These are phyloP conservation scores for Gortyna flavago DNA, from an alignment of 2,888 invertebrate species.

Conservation along the genomic window DNA sequence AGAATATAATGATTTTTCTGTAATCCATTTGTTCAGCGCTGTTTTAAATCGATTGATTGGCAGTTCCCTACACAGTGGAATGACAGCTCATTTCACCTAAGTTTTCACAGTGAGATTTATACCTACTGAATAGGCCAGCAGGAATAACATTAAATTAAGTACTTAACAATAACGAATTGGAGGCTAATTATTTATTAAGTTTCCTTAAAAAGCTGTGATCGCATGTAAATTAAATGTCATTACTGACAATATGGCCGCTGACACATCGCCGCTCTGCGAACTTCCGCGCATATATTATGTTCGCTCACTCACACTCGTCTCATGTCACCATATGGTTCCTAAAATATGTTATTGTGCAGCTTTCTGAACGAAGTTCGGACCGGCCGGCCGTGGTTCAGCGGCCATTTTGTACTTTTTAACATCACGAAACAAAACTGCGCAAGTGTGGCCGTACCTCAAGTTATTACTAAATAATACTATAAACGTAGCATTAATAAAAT, in stretches of 20 bases:
- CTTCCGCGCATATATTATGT: background rate
- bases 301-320: background rate
- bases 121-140: background rate
- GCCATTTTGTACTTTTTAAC: background rate
- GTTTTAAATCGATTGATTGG: too few relatives aligned
- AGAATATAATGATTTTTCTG: too few relatives aligned
- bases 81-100: background rate
- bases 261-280: background rate
- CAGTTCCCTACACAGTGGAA: too few relatives aligned
- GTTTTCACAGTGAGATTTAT: background rate
- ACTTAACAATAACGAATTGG: background rate
- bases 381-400: background rate
- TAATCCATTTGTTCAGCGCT: too few relatives aligned
- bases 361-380: background rate
- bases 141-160: background rate
- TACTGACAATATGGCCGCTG: background rate
- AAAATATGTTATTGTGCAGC: background rate
- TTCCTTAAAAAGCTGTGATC: background rate
- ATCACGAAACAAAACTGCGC: background rate
- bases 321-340: background rate
- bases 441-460: constrained; percentile 27
- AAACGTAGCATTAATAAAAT: constrained; percentile 13
- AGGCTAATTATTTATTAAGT: constrained; percentile 4
- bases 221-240: background rate
- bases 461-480: constrained; percentile 7